These are phyloP conservation scores for Tadarida brasiliensis DNA, from an alignment of 2,797 vertebrate genomes.

Conservation along the genomic window DNA sequence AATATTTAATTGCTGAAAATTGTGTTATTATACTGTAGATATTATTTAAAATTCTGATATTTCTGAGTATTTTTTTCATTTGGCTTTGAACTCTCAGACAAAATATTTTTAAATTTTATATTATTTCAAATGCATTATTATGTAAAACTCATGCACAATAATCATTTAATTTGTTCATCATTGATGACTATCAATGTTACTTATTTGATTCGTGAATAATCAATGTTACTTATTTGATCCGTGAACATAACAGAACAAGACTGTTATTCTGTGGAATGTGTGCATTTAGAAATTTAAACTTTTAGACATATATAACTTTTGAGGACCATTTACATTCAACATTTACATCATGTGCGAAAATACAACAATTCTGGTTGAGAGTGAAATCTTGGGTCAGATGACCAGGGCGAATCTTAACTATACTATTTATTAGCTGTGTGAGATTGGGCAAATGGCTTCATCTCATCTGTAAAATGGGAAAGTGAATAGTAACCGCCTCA, in stretches of 20 bases:
- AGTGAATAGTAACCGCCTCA: not conserved
- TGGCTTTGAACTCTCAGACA: not conserved
- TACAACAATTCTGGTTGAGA: not conserved
- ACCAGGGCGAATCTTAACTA: not conserved
- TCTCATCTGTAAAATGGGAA: not conserved
- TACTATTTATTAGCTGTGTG: not conserved
- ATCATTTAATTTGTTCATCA: not conserved
- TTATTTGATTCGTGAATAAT: not conserved
- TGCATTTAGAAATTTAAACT: not conserved
- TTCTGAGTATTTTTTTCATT: not conserved
- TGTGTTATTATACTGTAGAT: not conserved
- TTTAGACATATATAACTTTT: not conserved
- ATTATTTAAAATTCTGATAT: not conserved
- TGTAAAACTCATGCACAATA: not conserved
- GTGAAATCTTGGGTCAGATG: not conserved
- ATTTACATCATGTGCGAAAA: not conserved
- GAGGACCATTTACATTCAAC: not conserved
- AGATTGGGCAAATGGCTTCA: not conserved
- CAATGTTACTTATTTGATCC: not conserved
- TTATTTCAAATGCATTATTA: not conserved
- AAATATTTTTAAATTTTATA: not conserved
- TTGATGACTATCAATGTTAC: not conserved
- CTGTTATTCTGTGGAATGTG: not conserved
- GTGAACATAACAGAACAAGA: not conserved
- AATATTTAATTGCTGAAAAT: not conserved